Conservation (phyloP, 2,113 vertebrate species). For the Anthoscopus minutus region DNA sequence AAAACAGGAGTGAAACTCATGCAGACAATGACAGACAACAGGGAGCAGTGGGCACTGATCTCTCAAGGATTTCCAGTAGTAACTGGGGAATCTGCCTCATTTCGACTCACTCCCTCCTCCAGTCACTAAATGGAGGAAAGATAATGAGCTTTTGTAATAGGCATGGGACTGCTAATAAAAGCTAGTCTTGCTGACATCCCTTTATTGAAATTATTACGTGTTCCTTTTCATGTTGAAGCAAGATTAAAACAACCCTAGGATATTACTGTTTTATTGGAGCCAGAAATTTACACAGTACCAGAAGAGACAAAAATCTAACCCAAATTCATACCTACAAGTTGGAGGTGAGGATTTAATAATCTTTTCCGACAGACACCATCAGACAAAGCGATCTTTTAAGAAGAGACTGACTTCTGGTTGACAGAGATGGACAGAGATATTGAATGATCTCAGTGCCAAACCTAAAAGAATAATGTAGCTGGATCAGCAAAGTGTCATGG, state of each 20-base stretch:
- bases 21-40: background rate
- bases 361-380: background rate
- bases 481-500: constrained; percentile 57
- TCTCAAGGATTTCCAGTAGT: background rate
- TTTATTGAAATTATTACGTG: constrained; percentile 38
- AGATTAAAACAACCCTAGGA: background rate
- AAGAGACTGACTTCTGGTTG: constrained; percentile 38
- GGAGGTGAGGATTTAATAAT: background rate
- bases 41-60: background rate
- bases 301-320: constrained; percentile 19
- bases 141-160: constrained; percentile 25
- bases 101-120: background rate
- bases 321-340: background rate
- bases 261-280: constrained; percentile 5
- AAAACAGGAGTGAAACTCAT: background rate
- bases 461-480: background rate
- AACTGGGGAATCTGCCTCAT: background rate
- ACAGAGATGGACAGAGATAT: constrained; percentile 40
- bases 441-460: constrained; percentile 37
- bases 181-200: background rate
- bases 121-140: background rate
- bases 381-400: constrained; percentile 23
- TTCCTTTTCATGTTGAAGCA: constrained; percentile 13
- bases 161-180: constrained; percentile 26
- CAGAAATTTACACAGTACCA: background rate